Percentiles rank a stretch among this genome's conserved stretches.
Evolutionary conservation across 2,888 invertebrate species (phyloP).

Genomic region (Apamea crenata): DNA sequence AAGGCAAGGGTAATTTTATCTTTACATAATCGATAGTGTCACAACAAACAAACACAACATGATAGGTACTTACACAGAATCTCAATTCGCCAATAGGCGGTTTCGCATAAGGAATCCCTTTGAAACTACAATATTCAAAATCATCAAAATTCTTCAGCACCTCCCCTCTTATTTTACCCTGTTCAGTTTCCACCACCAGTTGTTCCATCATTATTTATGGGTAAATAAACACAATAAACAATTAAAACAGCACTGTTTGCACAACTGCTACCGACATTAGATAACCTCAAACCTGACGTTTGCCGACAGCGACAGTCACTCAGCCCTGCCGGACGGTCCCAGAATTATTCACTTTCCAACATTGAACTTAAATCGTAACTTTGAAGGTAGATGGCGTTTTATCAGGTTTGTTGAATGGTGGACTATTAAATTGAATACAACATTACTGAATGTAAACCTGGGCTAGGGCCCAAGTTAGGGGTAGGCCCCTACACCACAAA

Average conservation of each 20-base stretch:
- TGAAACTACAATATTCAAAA: constrained; percentile 84
- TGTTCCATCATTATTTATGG: constrained; percentile 34
- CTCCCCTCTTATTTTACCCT: constrained; percentile 88
- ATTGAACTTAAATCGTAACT: constrained; percentile 20
- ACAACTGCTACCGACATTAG: constrained; percentile 43
- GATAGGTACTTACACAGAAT: constrained; percentile 80
- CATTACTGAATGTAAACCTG: not conserved
- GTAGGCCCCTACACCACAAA: no score
- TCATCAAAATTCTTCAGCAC: constrained; percentile 79
- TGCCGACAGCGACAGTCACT: not conserved
- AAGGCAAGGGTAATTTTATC: constrained; percentile 8
- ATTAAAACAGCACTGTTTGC: constrained; percentile 33
- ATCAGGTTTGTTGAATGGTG: not conserved
- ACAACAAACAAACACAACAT: not conserved
- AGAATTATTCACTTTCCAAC: constrained; percentile 22
- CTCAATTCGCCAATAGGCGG: constrained; percentile 87
- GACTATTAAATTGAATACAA: not conserved
- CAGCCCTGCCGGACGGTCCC: constrained; percentile 13
- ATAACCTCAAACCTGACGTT: constrained; percentile 55
- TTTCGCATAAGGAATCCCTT: constrained; percentile 90
- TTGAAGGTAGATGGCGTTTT: constrained; percentile 60
- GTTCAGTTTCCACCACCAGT: constrained; percentile 78
- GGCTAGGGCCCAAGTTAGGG: no score
- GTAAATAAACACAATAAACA: constrained; percentile 33
- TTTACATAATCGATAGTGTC: not conserved